Evolutionary conservation across 2,797 vertebrate genomes (phyloP), one percentile per base, ranked within the genome.

Genomic region (Spondyliosoma cantharus): DNA sequence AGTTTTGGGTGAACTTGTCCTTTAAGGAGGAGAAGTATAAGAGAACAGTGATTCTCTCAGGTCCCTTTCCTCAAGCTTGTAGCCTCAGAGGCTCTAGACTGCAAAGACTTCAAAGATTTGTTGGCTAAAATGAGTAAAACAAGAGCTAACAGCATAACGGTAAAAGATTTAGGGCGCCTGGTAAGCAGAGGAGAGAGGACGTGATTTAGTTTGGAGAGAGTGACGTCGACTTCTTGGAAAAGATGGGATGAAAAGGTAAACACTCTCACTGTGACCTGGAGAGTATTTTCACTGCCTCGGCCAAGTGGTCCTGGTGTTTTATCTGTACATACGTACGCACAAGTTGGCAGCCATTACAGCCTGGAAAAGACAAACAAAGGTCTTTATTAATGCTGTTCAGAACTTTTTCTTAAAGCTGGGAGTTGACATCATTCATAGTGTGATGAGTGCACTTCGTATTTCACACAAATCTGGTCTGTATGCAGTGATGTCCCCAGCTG

Each of bases 211-310:
- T 79, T 56, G 68, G 64, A 89, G 71, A 62, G 54, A 76, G 57
- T 85, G 84, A 87, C 19, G 76, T 60, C 54, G 70, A 3, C n/a
- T 67, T 80, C 73, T 80, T 29, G 73, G 60, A 81, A 79, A 52
- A 80, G 81, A 66, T 45, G 61, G 62, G 53, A 66, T 74, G 66
- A 68, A 83, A 68, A 76, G 80, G 48, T 86, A 89, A 91, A 88
- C 83, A 82, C 63, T 82, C 49, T 76, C 20, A 3, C 52, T 65
- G 64, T 78, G 85, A 83, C 79, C 79, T 86, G 61, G 5, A 63
- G 66, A 81, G 70, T 69, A 78, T 80, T 79, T 87, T 59, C 25
- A 65, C 69, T 25, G 63, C 29, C 66, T 76, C 76, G 32, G 71
- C 78, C 77, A 74, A 82, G 70, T n/a, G 58, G 22, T 22, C 16